phyloP scores from a whole-genome alignment of 2,113 vertebrate genomes.

The Mandrillus leucophaeus region DNA sequence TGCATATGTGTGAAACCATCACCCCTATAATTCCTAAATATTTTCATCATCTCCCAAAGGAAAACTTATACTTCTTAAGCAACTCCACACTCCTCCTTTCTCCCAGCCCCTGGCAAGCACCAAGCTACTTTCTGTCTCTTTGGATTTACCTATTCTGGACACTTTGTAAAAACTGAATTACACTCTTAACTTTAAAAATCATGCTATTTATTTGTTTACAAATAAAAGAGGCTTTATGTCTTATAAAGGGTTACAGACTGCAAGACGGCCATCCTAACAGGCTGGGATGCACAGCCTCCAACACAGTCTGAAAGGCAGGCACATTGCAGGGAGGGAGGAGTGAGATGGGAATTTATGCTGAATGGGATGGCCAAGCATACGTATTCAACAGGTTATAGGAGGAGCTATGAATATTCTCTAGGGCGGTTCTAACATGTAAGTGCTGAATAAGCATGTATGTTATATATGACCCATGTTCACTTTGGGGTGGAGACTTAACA shows the following conservation, averaged over 20 bases:
- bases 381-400: no score
- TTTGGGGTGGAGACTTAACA: no score
- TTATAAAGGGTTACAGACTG: background rate
- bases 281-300: background rate
- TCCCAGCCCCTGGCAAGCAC: background rate
- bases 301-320: background rate
- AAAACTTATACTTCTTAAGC: background rate
- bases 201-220: background rate
- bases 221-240: background rate
- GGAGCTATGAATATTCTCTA: no score
- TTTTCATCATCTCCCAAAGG: background rate
- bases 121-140: background rate
- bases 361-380: background rate
- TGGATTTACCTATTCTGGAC: background rate
- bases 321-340: background rate
- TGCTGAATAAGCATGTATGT: no score
- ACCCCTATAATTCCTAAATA: background rate
- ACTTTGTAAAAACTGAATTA: background rate
- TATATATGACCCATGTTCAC: no score
- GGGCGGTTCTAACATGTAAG: no score
- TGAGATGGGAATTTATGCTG: background rate
- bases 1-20: background rate
- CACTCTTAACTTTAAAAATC: background rate
- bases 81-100: background rate
- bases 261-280: background rate